phyloP scores from a whole-genome alignment of 2,113 vertebrate species.

The Rhagologus leucostigma region DNA sequence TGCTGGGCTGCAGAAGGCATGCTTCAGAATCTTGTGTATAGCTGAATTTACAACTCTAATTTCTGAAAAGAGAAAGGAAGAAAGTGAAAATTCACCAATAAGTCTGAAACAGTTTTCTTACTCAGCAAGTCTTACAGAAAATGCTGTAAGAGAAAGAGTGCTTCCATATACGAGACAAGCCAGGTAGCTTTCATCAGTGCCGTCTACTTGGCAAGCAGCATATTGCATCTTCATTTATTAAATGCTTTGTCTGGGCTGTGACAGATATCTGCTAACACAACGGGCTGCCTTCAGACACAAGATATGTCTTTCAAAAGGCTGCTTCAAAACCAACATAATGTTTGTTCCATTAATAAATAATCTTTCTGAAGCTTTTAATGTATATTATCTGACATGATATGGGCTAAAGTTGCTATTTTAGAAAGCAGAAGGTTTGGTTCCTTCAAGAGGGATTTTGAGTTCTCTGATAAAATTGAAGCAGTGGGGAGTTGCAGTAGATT shows the following conservation, averaged over 20 bases:
- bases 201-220: neutral
- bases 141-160: neutral
- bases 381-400: neutral
- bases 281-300: neutral
- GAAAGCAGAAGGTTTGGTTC: neutral
- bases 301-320: neutral
- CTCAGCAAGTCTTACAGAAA: neutral
- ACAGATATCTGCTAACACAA: neutral
- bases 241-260: neutral
- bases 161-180: neutral
- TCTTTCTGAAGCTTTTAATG: neutral
- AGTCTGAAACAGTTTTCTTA: neutral
- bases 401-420: neutral
- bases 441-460: neutral
- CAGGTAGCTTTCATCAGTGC: neutral
- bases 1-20: neutral
- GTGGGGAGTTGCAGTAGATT: neutral
- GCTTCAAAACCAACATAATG: neutral
- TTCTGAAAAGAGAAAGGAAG: neutral
- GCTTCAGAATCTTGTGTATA: neutral
- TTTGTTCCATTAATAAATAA: neutral
- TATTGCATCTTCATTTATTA: neutral
- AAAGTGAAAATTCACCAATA: neutral
- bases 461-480: neutral
- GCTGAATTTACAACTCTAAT: neutral